Evolutionary conservation across 2,888 invertebrate genomes (phyloP), one percentile per base, ranked within the genome.

Genomic region (Dryadula phaetusa): DNA sequence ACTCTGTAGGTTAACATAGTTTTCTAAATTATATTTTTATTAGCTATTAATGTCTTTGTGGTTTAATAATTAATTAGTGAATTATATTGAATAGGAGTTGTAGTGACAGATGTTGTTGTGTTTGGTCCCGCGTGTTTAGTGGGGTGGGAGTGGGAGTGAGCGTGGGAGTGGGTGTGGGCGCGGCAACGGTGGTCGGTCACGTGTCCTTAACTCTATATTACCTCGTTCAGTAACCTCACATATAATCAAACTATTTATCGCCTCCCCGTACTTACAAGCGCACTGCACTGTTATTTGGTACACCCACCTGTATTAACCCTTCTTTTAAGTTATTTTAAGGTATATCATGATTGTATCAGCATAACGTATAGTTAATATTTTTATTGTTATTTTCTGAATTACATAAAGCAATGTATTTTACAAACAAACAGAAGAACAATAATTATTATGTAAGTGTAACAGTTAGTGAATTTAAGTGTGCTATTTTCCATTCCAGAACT

Each of bases 381-480:
- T 88, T 86, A 90, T 85, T 87, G 91, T 92, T 92, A 90, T 88
- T 90, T 91, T 88, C 89, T 88, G 88, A 87, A 83, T 87, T 88
- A 89, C 85, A 84, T 88, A 87, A 90, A 92, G 89, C 91, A 90
- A 91, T 90, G 88, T 92, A 89, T 92, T 89, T 87, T 89, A 91
- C 88, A 90, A 88, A 89, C 86, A 92, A 90, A 85, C 91, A 91
- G 90, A 88, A 91, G 92, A 92, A 92, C 92, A 92, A 92, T 92
- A 92, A 92, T 92, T 92, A 92, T 90, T 85, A 88, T 91, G 84
- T 92, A 92, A 92, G 92, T 87, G 89, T 92, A 92, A 92, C 91
- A 87, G 90, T 92, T 91, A 92, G 92, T 92, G 92, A 92, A 91
- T 91, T 89, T 92, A 92, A 90, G 92, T 90, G 91, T 92, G 92